phyloP scores from a whole-genome alignment of 2,888 invertebrate species.

The Epirrhoe tristata region DNA sequence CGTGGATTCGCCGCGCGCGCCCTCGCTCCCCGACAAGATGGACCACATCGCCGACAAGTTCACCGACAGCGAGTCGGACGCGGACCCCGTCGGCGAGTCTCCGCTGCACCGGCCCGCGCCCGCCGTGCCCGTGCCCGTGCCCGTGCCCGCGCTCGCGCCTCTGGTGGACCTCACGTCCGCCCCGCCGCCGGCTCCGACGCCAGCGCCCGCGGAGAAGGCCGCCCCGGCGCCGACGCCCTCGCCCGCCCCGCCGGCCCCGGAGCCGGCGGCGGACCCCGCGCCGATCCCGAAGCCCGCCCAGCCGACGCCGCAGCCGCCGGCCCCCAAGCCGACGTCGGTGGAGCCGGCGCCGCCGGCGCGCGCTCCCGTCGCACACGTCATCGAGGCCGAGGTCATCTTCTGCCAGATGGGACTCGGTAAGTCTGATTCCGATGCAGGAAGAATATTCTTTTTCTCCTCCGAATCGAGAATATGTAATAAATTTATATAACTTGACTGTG shows the following conservation, averaged over 20 bases:
- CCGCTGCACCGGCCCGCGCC: constrained; percentile 72
- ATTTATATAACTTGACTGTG: constrained; percentile 1
- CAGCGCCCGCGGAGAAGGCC: constrained; percentile 33
- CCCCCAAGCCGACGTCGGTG: too few relatives aligned
- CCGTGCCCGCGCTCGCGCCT: constrained; percentile 47
- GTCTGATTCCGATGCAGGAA: constrained; percentile 33
- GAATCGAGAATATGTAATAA: background rate
- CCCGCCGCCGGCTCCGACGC: constrained; percentile 41
- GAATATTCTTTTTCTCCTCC: background rate
- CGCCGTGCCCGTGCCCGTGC: constrained; percentile 55
- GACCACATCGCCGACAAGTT: constrained; percentile 84
- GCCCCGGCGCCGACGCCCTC: constrained; percentile 53
- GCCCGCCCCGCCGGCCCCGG: constrained; percentile 65
- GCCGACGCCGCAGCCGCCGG: too few relatives aligned
- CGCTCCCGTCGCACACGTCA: constrained; percentile 78
- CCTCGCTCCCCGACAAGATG: constrained; percentile 67
- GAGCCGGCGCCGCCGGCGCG: constrained; percentile 46
- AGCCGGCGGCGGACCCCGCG: constrained; percentile 44
- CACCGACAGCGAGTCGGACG: constrained; percentile 85
- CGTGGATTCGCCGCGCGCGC: constrained; percentile 67
- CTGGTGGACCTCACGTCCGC: constrained; percentile 39
- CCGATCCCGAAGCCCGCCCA: constrained; percentile 38
- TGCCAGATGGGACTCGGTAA: constrained; percentile 90
- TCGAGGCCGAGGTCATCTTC: constrained; percentile 89
- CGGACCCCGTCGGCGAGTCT: constrained; percentile 78